Conservation (phyloP, 1,140 invertebrate genomes). For the Diorhabda sublineata region DNA sequence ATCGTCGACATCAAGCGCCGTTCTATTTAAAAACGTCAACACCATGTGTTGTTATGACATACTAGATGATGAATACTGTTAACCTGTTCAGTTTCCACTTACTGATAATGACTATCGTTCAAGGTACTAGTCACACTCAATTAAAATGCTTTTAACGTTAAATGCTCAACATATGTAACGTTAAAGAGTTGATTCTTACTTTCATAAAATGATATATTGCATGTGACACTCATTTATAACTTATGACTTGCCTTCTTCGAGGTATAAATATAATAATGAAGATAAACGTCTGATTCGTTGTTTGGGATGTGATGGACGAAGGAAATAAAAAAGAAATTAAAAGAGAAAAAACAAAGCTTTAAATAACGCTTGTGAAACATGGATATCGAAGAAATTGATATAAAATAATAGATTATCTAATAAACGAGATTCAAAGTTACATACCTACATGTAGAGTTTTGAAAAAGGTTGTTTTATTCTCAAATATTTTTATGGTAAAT, state of each 20-base stretch:
- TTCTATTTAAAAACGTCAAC: background rate
- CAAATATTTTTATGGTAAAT: no score
- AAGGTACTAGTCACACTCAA: slow-evolving; percentile 1
- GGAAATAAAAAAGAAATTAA: no score
- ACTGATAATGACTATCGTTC: background rate
- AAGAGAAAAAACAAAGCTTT: no score
- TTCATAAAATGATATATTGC: background rate
- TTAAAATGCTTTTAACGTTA: slow-evolving; percentile 3
- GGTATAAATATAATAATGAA: background rate
- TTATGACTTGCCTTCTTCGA: background rate
- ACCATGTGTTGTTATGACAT: slow-evolving; percentile 2
- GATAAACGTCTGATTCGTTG: background rate
- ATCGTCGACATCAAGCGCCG: no score
- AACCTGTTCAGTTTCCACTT: slow-evolving; percentile 1
- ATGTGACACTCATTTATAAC: background rate
- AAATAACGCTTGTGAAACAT: no score
- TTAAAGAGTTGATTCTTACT: background rate
- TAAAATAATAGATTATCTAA: no score
- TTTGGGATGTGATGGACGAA: no score
- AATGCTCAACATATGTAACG: background rate
- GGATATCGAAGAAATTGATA: no score
- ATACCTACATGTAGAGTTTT: no score
- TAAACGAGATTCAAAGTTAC: no score
- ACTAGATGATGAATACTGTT: background rate
- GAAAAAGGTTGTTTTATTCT: no score